Percentiles rank a stretch among this genome's conserved stretches.
Conservation (phyloP, 2,888 invertebrate species). For the Chamaedrilus cognettii region DNA sequence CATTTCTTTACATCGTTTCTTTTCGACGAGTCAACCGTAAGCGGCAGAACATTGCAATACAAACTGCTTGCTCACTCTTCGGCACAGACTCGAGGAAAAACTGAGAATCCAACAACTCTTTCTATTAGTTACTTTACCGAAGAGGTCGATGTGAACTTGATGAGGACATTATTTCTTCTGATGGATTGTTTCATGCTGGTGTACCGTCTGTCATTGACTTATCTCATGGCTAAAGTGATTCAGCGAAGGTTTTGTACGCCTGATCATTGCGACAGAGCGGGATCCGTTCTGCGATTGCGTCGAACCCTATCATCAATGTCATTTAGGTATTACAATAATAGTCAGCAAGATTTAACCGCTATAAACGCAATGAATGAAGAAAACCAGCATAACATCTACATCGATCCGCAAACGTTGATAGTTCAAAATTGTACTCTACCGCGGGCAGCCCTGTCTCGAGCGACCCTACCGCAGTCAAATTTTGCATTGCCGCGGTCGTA, state of each 20-base stretch:
- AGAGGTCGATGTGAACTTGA: conserved; percentile 24
- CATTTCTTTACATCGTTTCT: conserved; percentile 7
- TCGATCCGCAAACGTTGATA: too few relatives aligned
- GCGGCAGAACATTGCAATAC: too few relatives aligned
- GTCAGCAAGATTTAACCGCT: too few relatives aligned
- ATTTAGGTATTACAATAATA: too few relatives aligned
- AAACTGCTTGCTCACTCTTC: too few relatives aligned
- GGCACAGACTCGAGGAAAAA: not conserved
- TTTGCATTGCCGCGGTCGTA: not conserved
- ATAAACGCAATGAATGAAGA: too few relatives aligned
- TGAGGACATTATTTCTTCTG: conserved; percentile 33
- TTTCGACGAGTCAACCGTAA: not conserved
- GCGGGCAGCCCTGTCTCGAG: too few relatives aligned
- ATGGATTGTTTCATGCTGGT: conserved; percentile 32
- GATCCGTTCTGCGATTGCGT: too few relatives aligned
- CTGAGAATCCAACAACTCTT: not conserved
- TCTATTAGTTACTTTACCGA: conserved; percentile 14
- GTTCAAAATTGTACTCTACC: too few relatives aligned
- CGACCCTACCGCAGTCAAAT: too few relatives aligned
- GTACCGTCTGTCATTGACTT: conserved; percentile 33
- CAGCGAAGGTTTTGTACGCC: not conserved
- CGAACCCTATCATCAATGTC: too few relatives aligned
- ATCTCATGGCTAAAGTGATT: conserved; percentile 21
- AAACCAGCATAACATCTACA: too few relatives aligned
- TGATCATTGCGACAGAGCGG: not conserved